Conservation (phyloP, 2,113 vertebrate species). For the Nannobrachium achirus region DNA sequence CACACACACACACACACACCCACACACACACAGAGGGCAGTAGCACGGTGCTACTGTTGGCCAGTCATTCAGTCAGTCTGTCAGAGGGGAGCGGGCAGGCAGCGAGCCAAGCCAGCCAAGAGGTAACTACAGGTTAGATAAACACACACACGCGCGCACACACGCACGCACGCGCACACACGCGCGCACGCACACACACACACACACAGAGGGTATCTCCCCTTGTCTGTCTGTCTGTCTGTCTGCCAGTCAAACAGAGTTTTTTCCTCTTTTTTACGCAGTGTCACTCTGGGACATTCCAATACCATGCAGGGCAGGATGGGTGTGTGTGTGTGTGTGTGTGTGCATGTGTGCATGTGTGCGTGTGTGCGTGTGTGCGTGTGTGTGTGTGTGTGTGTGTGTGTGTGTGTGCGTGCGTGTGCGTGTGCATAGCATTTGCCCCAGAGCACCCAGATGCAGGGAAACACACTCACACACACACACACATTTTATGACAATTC, state of each 20-base stretch:
- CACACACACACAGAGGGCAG: background rate
- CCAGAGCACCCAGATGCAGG: no score
- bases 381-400: background rate
- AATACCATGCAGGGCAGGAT: slow-evolving; percentile 28
- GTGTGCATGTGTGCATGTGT: background rate
- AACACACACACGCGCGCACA: slow-evolving; percentile 1
- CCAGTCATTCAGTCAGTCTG: slow-evolving; percentile 18
- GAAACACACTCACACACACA: no score
- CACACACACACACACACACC: slow-evolving; percentile 18
- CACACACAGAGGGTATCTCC: slow-evolving; percentile 23
- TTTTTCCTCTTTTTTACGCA: slow-evolving; percentile 35
- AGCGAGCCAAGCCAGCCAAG: slow-evolving; percentile 18
- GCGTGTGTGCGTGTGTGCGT: background rate
- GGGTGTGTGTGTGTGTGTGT: background rate
- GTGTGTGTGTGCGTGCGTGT: slow-evolving; percentile 17
- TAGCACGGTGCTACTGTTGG: slow-evolving; percentile 56
- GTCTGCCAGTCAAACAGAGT: slow-evolving; percentile 51
- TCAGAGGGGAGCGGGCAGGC: background rate
- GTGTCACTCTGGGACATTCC: slow-evolving; percentile 52
- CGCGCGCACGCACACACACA: background rate
- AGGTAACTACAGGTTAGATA: slow-evolving; percentile 68
- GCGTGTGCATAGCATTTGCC: slow-evolving; percentile 45
- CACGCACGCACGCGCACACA: background rate
- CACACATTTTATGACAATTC: no score
- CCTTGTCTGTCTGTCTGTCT: background rate